These are phyloP conservation scores for Syritta pipiens DNA, from an alignment of 2,888 invertebrate species.

Conservation along the genomic window DNA sequence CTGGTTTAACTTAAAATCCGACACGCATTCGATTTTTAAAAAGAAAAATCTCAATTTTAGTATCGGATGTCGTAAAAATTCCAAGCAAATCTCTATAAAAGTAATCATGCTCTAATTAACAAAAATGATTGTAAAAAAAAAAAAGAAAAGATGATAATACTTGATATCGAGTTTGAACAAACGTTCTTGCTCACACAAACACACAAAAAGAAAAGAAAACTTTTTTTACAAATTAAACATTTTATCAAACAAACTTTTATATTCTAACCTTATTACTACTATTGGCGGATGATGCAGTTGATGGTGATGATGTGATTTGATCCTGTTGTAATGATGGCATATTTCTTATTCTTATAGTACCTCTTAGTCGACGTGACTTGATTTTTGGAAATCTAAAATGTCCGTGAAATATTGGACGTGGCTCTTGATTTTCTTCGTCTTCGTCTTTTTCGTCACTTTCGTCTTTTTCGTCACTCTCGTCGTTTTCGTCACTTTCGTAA, in stretches of 20 bases:
- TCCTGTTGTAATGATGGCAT: slow-evolving; percentile 74
- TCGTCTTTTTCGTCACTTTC: slow-evolving; percentile 26
- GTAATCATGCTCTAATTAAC: neutral
- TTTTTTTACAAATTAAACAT: slow-evolving; percentile 8
- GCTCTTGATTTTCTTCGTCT: slow-evolving; percentile 24
- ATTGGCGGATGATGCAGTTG: slow-evolving; percentile 69
- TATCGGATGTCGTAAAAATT: no score
- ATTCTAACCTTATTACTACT: slow-evolving; percentile 66
- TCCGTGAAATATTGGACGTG: slow-evolving; percentile 15
- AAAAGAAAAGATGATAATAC: neutral
- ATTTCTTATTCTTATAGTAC: slow-evolving; percentile 73
- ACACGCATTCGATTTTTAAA: no score
- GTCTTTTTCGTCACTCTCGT: slow-evolving; percentile 14
- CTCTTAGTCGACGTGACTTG: slow-evolving; percentile 72
- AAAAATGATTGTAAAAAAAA: neutral
- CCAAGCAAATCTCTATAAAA: neutral
- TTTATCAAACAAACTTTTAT: slow-evolving; percentile 16
- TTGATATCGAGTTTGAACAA: no score
- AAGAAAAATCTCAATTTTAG: neutral
- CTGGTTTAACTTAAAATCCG: no score
- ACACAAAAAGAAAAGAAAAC: neutral
- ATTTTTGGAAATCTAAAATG: slow-evolving; percentile 70
- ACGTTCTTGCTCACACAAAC: neutral
- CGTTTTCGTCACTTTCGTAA: slow-evolving; percentile 21
- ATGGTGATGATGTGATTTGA: slow-evolving; percentile 66